A percentile compares a stretch with the other conserved stretches of the same genome.
Evolutionary conservation across 2,113 vertebrate species (phyloP).

Genomic region (Pygoscelis adeliae): DNA sequence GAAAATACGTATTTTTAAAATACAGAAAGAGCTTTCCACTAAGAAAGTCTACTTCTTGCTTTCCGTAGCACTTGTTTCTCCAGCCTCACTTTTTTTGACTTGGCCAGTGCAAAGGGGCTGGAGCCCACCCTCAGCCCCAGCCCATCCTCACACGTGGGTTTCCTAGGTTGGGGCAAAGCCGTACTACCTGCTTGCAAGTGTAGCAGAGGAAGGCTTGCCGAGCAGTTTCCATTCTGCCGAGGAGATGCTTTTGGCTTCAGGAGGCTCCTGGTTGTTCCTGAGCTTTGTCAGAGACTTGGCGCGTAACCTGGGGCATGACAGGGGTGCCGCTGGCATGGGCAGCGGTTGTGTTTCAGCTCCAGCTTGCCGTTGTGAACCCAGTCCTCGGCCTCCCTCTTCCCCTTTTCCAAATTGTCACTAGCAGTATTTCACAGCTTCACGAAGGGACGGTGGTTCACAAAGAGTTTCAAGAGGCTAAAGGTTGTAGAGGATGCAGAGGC

Average conservation of each 20-base stretch:
- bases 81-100: background rate
- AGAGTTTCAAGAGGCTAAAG: background rate
- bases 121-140: background rate
- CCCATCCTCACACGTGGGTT: fast-evolving
- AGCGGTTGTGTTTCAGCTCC: background rate
- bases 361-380: background rate
- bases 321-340: fast-evolving
- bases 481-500: background rate
- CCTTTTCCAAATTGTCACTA: background rate
- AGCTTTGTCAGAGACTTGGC: background rate
- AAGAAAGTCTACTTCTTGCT: background rate
- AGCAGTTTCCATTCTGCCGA: background rate
- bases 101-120: background rate
- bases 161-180: background rate
- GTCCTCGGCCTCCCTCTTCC: background rate
- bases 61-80: background rate
- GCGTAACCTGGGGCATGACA: background rate
- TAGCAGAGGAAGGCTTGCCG: background rate
- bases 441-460: background rate
- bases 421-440: background rate
- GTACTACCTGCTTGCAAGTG: background rate
- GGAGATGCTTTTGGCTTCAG: background rate
- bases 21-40: background rate
- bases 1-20: background rate
- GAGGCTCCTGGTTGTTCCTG: background rate